These are phyloP conservation scores for Heteractis magnifica DNA, from an alignment of 92 coral and sea anemone genomes.

Conservation along the genomic window DNA sequence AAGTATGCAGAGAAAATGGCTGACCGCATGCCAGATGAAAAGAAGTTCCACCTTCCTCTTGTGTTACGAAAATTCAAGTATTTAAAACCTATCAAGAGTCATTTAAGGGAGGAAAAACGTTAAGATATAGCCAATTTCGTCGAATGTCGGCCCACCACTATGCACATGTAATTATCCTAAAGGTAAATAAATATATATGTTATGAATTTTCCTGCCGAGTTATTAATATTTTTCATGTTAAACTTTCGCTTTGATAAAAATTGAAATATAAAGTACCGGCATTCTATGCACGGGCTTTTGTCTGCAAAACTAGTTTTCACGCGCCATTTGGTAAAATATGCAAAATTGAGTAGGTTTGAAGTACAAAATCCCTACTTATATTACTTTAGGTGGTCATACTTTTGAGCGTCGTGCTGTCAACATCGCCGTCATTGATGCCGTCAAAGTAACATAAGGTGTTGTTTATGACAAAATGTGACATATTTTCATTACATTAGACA, in stretches of 20 bases:
- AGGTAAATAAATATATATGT: slow-evolving; percentile 2
- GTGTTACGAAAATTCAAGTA: slow-evolving; percentile 28
- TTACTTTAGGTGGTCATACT: no score
- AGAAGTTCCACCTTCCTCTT: slow-evolving; percentile 31
- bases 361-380: no score
- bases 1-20: slow-evolving; percentile 36
- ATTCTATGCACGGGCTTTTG: no score
- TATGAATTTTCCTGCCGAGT: neutral
- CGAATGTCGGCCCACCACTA: slow-evolving; percentile 32
- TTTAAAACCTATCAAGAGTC: slow-evolving; percentile 17
- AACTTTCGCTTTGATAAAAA: no score
- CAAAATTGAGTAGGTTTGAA: no score
- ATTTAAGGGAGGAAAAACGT: neutral
- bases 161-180: slow-evolving; percentile 26
- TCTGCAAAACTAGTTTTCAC: no score
- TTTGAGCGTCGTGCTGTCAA: no score
- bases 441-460: neutral
- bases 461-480: neutral
- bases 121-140: slow-evolving; percentile 28
- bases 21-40: slow-evolving; percentile 46
- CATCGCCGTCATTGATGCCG: no score
- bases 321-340: no score
- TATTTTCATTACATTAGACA: neutral
- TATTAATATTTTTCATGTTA: no score
- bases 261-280: no score